Conservation (phyloP, 2,113 vertebrate species). For the Meleagris gallopavo region DNA sequence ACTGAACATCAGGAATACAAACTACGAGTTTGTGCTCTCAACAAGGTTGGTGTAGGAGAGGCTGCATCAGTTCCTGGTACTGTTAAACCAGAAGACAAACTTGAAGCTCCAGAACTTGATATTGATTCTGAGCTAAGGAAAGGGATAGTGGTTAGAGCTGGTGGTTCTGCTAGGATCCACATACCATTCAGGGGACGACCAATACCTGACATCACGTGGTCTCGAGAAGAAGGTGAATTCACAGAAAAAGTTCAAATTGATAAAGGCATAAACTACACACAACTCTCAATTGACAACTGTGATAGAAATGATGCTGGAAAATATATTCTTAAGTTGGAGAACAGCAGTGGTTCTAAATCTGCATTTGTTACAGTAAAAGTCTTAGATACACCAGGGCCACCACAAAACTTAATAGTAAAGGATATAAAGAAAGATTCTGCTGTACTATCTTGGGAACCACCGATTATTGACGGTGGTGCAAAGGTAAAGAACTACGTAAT, state of each 20-base stretch:
- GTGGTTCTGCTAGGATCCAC: conserved; percentile 90
- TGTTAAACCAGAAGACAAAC: conserved; percentile 93
- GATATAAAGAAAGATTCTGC: conserved; percentile 92
- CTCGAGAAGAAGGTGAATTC: conserved; percentile 91
- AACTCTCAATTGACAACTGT: conserved; percentile 93
- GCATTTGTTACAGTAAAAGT: conserved; percentile 97
- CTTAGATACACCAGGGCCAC: conserved; percentile 93
- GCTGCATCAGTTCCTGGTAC: conserved; percentile 86
- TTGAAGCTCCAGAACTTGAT: conserved; percentile 93
- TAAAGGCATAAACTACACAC: conserved; percentile 88
- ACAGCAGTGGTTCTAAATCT: conserved; percentile 92
- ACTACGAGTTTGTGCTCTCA: conserved; percentile 92
- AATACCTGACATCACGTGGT: conserved; percentile 91
- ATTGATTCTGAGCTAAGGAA: conserved; percentile 95
- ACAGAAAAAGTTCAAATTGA: conserved; percentile 91
- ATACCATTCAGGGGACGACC: conserved; percentile 96
- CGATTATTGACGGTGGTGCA: conserved; percentile 93
- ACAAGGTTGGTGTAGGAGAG: conserved; percentile 94
- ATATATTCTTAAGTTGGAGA: conserved; percentile 91
- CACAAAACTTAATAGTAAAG: conserved; percentile 89
- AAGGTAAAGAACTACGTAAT: conserved; percentile 96
- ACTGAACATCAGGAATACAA: conserved; percentile 96
- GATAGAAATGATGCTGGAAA: conserved; percentile 97
- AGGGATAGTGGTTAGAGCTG: conserved; percentile 92
- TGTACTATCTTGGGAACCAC: conserved; percentile 93